Evolutionary conservation across 2,797 vertebrate species (phyloP).

Genomic region (Halcyon smyrnensis): DNA sequence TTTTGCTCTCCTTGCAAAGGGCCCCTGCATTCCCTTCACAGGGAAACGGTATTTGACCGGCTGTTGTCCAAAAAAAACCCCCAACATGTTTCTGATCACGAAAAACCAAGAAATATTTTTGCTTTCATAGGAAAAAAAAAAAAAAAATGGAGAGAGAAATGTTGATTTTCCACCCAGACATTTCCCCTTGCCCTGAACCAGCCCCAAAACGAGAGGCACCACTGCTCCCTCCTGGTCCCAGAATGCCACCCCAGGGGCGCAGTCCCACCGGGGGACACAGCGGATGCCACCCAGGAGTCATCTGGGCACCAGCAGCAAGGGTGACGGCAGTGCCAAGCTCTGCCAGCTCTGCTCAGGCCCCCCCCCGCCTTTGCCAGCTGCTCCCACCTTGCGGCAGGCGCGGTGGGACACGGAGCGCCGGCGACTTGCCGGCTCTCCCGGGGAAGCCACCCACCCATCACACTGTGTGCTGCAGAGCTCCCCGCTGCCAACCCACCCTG

Average conservation of each 20-base stretch:
- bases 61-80: constrained; percentile 63
- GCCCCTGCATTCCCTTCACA: constrained; percentile 59
- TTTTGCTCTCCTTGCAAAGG: constrained; percentile 57
- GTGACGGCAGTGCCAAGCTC: neutral
- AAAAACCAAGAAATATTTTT: constrained; percentile 67
- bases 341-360: neutral
- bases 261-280: rapidly evolving
- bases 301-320: rapidly evolving
- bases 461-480: neutral
- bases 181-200: constrained; percentile 16
- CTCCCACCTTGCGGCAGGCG: neutral
- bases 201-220: neutral
- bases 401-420: neutral
- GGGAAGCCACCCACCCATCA: neutral
- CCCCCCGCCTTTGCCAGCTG: neutral
- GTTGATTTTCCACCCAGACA: constrained; percentile 46
- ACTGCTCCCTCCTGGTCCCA: neutral
- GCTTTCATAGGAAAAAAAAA: constrained; percentile 18
- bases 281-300: neutral
- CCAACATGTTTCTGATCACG: constrained; percentile 64
- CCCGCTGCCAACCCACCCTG: neutral
- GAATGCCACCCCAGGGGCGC: neutral
- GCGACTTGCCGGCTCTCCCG: neutral
- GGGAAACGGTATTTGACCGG: constrained; percentile 53
- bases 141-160: neutral